Base-by-base conservation (phyloP, 2,113 vertebrate genomes). In the Anolis sagrei region DNA sequence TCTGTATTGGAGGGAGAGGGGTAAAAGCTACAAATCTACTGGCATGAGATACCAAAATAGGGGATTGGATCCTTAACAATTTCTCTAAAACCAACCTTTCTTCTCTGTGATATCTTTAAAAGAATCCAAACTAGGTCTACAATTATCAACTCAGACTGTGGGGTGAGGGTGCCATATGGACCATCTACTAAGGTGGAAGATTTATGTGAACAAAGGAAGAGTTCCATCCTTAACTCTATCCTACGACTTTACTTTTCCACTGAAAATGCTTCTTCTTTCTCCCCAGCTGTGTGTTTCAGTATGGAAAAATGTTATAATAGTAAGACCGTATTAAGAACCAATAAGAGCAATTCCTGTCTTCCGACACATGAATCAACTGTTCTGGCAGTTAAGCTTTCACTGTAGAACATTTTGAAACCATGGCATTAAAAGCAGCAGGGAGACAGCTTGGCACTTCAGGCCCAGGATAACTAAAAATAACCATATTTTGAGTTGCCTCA, bases 341-440 rank as follows among this genome's bases (percentile, higher is more conserved):
- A 73, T 39, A 44, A 39, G 69, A 73, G 39, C 29, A 70, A 74
- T 75, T 34, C n/a, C 34, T 44, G 39, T 74, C 34, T 83, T 75
- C 70, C 75, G 36, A 36, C 23, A 72, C n/a, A 82, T 82, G 80
- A 70, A 83, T 83, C 81, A 83, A 39, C 49, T 44, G 61, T 62
- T 75, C 51, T 75, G 25, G 70, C 51, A 75, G 51, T 19, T 32
- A 5, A 83, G 14, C 36, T 83, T 62, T n/a, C 81, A 44, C 44
- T 75, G 81, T 39, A 44, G 51, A 83, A 83, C 34, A 32, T 82
- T 74, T 74, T 82, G 81, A 34, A 58, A 69, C 73, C 73, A 82
- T 82, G 81, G 49, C 34, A 74, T 19, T 58, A 27, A 73, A 82
- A 82, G 81, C 51, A 73, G 32, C 69, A 73, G 68, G 69, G 81